phyloP scores from a whole-genome alignment of 37 sponge, comb jelly and placozoan species.

The Theonella swinhoei region DNA sequence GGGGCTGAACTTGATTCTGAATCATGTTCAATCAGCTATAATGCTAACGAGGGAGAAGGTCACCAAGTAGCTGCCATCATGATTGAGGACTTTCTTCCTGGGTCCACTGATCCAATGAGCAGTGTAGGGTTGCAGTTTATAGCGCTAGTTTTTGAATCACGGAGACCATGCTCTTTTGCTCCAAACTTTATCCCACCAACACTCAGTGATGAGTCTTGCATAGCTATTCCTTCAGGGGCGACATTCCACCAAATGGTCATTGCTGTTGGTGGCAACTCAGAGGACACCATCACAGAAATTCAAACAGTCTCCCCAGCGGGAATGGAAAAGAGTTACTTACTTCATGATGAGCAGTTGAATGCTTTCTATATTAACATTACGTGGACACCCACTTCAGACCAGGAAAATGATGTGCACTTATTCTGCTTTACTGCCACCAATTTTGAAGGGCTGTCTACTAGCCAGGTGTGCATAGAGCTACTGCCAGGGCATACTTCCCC shows the following conservation, averaged over 20 bases:
- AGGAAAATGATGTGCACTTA: constrained; percentile 29
- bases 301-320: constrained; percentile 32
- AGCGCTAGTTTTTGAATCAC: constrained; percentile 17
- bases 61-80: constrained; percentile 32
- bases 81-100: constrained; percentile 43
- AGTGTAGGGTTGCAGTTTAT: constrained; percentile 53
- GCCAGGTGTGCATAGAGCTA: constrained; percentile 35
- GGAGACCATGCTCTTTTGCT: constrained; percentile 9
- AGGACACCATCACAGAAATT: constrained; percentile 29
- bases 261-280: constrained; percentile 21
- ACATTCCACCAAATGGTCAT: constrained; percentile 25
- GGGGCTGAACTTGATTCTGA: constrained; percentile 37
- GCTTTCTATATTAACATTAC: constrained; percentile 29
- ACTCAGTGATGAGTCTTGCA: background rate
- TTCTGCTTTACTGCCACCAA: constrained; percentile 41
- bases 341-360: background rate
- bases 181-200: constrained; percentile 38
- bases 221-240: constrained; percentile 20
- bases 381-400: constrained; percentile 17
- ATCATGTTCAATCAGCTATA: constrained; percentile 16
- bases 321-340: background rate
- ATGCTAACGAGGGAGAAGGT: constrained; percentile 22
- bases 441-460: constrained; percentile 29
- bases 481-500: constrained; percentile 24
- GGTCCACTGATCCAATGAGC: constrained; percentile 16